phyloP scores from a whole-genome alignment of 2,113 vertebrate species.

The Pelmatolapia mariae region DNA sequence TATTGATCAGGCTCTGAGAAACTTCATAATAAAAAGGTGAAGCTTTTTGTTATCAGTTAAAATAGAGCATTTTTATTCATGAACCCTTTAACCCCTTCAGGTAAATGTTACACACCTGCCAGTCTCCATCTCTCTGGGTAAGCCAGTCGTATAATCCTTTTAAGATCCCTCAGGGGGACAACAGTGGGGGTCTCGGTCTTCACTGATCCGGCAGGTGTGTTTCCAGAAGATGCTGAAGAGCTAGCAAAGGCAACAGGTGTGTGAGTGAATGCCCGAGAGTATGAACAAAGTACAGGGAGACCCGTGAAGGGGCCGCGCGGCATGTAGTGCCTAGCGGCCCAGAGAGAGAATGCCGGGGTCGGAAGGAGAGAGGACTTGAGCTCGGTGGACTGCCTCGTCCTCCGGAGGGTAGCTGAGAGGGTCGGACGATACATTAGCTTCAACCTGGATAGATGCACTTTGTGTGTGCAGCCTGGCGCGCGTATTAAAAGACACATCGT shows the following conservation, averaged over 20 bases:
- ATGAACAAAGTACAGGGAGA: not conserved
- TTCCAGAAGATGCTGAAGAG: constrained; percentile 51
- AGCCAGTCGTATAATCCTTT: constrained; percentile 75
- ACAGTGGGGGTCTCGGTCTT: too few relatives aligned
- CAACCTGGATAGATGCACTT: constrained; percentile 5
- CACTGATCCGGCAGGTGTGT: not conserved
- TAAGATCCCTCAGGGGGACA: constrained; percentile 64
- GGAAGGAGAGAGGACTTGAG: not conserved
- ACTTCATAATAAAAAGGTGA: too few relatives aligned
- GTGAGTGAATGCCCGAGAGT: not conserved
- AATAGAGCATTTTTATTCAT: too few relatives aligned
- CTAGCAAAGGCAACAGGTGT: constrained; percentile 53
- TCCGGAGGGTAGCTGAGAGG: not conserved
- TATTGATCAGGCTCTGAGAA: too few relatives aligned
- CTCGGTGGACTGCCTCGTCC: not conserved
- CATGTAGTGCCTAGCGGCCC: not conserved
- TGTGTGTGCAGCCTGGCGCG: constrained; percentile 24
- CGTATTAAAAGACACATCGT: constrained; percentile 51
- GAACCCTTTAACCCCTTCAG: too few relatives aligned
- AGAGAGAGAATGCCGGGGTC: not conserved
- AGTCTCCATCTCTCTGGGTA: too few relatives aligned
- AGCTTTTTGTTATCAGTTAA: too few relatives aligned
- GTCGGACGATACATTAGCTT: constrained; percentile 15
- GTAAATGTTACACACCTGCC: too few relatives aligned
- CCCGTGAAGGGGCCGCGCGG: not conserved